Evolutionary conservation across 2,113 vertebrate genomes (phyloP).

Genomic region (Perca fluviatilis): DNA sequence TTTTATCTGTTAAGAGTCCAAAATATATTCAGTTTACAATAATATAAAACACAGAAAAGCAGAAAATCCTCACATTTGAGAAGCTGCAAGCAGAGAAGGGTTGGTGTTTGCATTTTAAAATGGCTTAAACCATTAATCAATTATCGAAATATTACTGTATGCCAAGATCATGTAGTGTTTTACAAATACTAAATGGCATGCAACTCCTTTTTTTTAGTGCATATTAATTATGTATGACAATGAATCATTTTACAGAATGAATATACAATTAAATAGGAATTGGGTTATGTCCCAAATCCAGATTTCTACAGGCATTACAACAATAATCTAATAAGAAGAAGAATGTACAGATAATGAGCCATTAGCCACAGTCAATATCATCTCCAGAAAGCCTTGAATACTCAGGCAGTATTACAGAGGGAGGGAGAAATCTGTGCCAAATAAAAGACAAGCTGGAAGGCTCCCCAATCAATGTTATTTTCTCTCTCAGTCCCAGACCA

Average conservation of each 20-base stretch:
- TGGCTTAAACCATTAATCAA: not conserved
- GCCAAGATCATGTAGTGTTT: not conserved
- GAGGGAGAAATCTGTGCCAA: constrained; percentile 75
- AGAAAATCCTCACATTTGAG: not conserved
- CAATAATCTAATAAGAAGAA: constrained; percentile 68
- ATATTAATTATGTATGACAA: constrained; percentile 31
- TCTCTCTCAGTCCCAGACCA: constrained; percentile 81
- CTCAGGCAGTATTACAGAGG: constrained; percentile 72
- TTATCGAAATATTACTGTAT: not conserved
- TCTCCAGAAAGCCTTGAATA: constrained; percentile 80
- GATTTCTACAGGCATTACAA: constrained; percentile 57
- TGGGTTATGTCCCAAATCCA: constrained; percentile 39
- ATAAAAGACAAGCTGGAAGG: constrained; percentile 79
- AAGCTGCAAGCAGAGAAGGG: not conserved
- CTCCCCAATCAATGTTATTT: constrained; percentile 82
- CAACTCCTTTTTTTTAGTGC: not conserved
- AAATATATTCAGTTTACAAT: not conserved
- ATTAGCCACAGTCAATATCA: constrained; percentile 80
- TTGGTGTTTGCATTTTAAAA: not conserved
- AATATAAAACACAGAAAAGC: not conserved
- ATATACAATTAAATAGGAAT: constrained; percentile 40
- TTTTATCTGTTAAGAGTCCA: not conserved
- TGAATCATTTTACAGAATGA: constrained; percentile 23
- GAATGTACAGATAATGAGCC: constrained; percentile 80
- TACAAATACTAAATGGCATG: not conserved